Conservation (phyloP, 2,888 invertebrate species). For the Apamea monoglypha region DNA sequence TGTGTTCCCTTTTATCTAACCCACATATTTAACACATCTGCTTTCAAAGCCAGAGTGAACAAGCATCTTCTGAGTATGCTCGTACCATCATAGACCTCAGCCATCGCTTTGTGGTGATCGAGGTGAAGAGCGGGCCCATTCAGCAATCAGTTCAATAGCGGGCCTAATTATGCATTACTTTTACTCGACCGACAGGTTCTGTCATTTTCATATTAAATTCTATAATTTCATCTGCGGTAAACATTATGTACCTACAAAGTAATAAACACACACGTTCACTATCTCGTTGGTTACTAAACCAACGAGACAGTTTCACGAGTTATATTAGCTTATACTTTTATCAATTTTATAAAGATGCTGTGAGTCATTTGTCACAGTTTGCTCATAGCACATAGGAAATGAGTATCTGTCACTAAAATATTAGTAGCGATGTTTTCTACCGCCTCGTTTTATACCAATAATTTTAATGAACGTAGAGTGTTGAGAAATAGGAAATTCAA, state of each 20-base stretch:
- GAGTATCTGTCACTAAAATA: constrained; percentile 43
- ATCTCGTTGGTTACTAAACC: not conserved
- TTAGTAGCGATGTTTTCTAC: constrained; percentile 11
- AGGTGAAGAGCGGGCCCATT: too few relatives aligned
- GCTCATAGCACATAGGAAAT: constrained; percentile 37
- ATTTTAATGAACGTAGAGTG: constrained; percentile 20
- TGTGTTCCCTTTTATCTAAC: too few relatives aligned
- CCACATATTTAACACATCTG: too few relatives aligned
- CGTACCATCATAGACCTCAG: too few relatives aligned
- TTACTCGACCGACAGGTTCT: not conserved
- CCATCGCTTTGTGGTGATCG: too few relatives aligned
- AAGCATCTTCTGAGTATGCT: too few relatives aligned
- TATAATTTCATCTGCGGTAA: too few relatives aligned
- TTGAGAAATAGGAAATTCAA: not conserved
- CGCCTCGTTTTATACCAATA: not conserved
- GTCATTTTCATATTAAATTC: not conserved
- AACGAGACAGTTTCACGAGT: too few relatives aligned
- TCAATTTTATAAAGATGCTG: not conserved
- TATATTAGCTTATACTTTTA: not conserved
- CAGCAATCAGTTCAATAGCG: too few relatives aligned
- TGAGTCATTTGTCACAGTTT: not conserved
- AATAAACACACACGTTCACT: not conserved
- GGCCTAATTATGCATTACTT: too few relatives aligned
- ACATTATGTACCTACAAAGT: not conserved
- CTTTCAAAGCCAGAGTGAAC: too few relatives aligned